Conservation (phyloP, 2,888 invertebrate species). For the Cheilosia scutellata region DNA sequence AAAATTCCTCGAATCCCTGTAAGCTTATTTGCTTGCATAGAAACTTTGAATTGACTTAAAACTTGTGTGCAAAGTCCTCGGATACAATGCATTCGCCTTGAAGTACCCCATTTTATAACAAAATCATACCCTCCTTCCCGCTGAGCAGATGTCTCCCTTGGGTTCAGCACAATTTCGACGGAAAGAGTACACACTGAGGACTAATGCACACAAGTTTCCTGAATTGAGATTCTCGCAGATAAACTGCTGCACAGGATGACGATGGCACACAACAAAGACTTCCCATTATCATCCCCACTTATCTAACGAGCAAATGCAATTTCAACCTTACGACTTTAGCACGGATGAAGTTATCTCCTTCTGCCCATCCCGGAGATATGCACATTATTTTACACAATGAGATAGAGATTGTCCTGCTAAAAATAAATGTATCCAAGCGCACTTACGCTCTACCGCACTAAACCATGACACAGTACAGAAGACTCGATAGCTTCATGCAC, state of each 20-base stretch:
- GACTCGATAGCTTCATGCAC: conserved; percentile 20
- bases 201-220: conserved; percentile 58
- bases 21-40: neutral
- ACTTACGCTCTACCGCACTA: conserved; percentile 24
- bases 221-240: conserved; percentile 36
- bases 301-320: conserved; percentile 53
- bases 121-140: neutral
- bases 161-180: conserved; percentile 14
- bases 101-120: too few species aligned
- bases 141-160: neutral
- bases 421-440: conserved; percentile 10
- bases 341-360: conserved; percentile 14
- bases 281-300: neutral
- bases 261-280: conserved; percentile 45
- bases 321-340: conserved; percentile 44
- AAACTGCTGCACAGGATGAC: conserved; percentile 23
- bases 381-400: neutral
- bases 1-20: neutral
- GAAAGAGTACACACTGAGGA: conserved; percentile 37
- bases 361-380: neutral
- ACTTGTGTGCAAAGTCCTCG: neutral
- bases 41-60: neutral
- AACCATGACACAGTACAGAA: neutral
- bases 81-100: too few species aligned
- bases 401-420: conserved; percentile 14